A percentile compares a stretch with the other conserved stretches of the same genome.
These are phyloP conservation scores for Mustela lutreola DNA, from an alignment of 2,113 vertebrate genomes.

Conservation along the genomic window DNA sequence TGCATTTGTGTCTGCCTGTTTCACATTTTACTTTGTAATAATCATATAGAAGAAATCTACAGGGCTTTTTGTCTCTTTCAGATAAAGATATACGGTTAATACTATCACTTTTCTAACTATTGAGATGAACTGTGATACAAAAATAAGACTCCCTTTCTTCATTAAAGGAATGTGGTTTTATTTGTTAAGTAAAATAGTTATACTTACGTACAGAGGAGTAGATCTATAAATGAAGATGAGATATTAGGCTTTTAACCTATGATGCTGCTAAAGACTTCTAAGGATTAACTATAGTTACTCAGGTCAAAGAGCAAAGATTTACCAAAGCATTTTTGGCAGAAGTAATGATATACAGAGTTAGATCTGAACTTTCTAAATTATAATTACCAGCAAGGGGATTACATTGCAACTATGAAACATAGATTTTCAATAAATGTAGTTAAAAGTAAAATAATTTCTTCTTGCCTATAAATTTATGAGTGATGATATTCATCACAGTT, in stretches of 20 bases:
- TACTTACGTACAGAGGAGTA: neutral
- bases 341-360: constrained; percentile 63
- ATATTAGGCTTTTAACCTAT: constrained; percentile 42
- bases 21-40: constrained; percentile 38
- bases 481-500: constrained; percentile 46
- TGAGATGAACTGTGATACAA: neutral
- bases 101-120: neutral
- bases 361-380: constrained; percentile 79
- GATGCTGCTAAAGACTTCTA: constrained; percentile 36
- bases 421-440: constrained; percentile 72
- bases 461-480: constrained; percentile 69
- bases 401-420: constrained; percentile 57
- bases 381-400: constrained; percentile 74
- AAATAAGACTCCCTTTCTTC: neutral
- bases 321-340: constrained; percentile 66
- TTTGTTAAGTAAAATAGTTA: constrained; percentile 34
- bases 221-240: constrained; percentile 53
- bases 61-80: constrained; percentile 17
- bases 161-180: constrained; percentile 10
- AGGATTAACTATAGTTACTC: constrained; percentile 65
- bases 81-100: neutral
- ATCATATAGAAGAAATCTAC: neutral
- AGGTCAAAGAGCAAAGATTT: constrained; percentile 77
- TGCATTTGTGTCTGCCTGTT: neutral
- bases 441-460: constrained; percentile 72